These are phyloP conservation scores for Myotis lucifugus DNA, from an alignment of 2,113 vertebrate genomes.

Conservation along the genomic window DNA sequence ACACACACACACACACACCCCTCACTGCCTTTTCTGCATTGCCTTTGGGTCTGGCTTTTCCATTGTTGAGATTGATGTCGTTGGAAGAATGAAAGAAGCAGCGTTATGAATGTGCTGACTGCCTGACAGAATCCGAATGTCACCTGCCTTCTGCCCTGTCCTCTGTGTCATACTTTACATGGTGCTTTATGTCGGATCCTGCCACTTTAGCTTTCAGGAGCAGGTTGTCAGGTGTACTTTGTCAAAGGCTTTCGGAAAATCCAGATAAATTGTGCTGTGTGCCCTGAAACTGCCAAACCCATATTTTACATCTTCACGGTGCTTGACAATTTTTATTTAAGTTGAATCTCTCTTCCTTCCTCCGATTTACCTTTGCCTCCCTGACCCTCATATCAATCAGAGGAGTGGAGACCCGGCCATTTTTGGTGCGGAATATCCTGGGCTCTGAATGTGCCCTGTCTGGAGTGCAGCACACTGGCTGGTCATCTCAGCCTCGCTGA, in stretches of 20 bases:
- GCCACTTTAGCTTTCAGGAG: slow-evolving; percentile 19
- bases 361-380: slow-evolving; percentile 43
- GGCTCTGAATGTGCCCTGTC: background rate
- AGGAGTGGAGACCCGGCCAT: background rate
- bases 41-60: background rate
- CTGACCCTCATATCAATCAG: slow-evolving; percentile 15
- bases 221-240: slow-evolving; percentile 62
- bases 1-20: too few species aligned
- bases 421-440: background rate
- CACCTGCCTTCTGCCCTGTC: background rate
- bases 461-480: background rate
- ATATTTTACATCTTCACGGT: slow-evolving; percentile 17
- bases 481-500: too few species aligned
- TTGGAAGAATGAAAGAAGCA: background rate
- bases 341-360: slow-evolving; percentile 26
- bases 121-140: background rate
- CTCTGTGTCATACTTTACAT: background rate
- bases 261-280: slow-evolving; percentile 59
- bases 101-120: background rate
- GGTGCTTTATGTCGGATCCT: slow-evolving; percentile 19
- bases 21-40: background rate
- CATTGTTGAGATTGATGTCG: background rate
- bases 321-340: slow-evolving; percentile 50
- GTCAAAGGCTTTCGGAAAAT: slow-evolving; percentile 73
- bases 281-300: slow-evolving; percentile 20